Evolutionary conservation across 2,113 vertebrate species (phyloP).

Genomic region (Barnardius zonarius): DNA sequence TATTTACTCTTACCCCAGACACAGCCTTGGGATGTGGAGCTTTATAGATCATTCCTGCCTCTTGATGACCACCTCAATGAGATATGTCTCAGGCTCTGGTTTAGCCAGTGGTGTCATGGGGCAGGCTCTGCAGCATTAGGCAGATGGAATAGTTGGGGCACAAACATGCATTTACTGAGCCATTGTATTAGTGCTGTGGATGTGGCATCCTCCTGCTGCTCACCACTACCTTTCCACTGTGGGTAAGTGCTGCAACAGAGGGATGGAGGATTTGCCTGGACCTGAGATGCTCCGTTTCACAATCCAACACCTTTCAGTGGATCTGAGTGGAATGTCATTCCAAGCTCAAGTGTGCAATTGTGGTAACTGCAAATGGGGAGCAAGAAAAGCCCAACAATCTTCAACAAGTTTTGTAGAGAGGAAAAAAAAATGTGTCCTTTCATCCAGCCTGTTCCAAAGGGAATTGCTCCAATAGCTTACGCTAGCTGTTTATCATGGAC

Average conservation of each 20-base stretch:
- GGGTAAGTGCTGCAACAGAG: not conserved
- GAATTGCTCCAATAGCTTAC: not conserved
- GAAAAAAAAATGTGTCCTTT: not conserved
- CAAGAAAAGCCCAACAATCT: not conserved
- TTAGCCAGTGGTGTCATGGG: rapidly evolving
- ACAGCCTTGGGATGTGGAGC: not conserved
- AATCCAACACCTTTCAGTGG: not conserved
- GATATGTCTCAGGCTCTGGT: not conserved
- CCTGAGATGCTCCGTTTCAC: not conserved
- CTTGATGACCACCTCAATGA: not conserved
- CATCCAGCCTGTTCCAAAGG: not conserved
- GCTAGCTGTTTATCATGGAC: rapidly evolving
- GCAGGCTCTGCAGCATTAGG: not conserved
- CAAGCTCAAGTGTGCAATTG: not conserved
- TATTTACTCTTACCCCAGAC: not conserved
- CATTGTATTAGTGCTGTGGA: not conserved
- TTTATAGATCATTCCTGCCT: not conserved
- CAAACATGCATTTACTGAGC: not conserved
- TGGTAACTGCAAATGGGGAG: not conserved
- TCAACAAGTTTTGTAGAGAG: not conserved
- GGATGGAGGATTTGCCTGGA: not conserved
- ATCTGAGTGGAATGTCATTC: not conserved
- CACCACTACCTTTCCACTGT: not conserved
- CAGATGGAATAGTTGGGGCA: not conserved
- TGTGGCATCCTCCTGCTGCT: not conserved